Conservation (phyloP, 2,888 invertebrate genomes). For the Tanaodytes sp. region DNA sequence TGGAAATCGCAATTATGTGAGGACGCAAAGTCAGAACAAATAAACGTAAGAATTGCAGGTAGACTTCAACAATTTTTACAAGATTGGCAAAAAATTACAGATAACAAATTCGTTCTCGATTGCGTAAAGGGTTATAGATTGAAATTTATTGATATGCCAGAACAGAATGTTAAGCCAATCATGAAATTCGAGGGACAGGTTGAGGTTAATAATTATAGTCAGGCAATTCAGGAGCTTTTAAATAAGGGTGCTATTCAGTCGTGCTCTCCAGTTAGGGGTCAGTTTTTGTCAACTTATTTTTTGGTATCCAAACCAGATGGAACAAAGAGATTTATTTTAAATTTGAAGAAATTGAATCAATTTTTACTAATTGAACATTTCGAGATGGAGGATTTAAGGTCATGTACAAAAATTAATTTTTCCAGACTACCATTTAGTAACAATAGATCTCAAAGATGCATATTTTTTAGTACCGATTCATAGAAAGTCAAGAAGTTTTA, state of each 20-base stretch:
- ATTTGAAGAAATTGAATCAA: slow-evolving; percentile 20
- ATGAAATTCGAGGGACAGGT: background rate
- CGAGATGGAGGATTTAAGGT: slow-evolving; percentile 36
- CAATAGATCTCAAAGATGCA: slow-evolving; percentile 44
- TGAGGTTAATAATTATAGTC: background rate
- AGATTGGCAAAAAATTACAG: slow-evolving; percentile 2
- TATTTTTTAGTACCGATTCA: slow-evolving; percentile 42
- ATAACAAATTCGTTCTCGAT: background rate
- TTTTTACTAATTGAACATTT: slow-evolving; percentile 29
- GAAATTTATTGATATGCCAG: background rate
- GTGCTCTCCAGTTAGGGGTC: slow-evolving; percentile 9
- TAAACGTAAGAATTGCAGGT: background rate
- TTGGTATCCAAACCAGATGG: background rate
- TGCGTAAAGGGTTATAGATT: background rate
- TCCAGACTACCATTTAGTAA: no score
- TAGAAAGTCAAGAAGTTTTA: slow-evolving; percentile 33
- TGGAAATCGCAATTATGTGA: no score
- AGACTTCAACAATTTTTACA: background rate
- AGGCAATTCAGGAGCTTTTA: slow-evolving; percentile 7
- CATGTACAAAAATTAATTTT: background rate
- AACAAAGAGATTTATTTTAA: background rate
- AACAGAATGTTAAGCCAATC: background rate
- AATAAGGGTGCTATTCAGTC: slow-evolving; percentile 20
- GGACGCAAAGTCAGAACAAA: no score
- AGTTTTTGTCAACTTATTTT: slow-evolving; percentile 31